These are phyloP conservation scores for Hydrocynus forskahlii DNA, from an alignment of 2,797 vertebrate species.

Conservation along the genomic window DNA sequence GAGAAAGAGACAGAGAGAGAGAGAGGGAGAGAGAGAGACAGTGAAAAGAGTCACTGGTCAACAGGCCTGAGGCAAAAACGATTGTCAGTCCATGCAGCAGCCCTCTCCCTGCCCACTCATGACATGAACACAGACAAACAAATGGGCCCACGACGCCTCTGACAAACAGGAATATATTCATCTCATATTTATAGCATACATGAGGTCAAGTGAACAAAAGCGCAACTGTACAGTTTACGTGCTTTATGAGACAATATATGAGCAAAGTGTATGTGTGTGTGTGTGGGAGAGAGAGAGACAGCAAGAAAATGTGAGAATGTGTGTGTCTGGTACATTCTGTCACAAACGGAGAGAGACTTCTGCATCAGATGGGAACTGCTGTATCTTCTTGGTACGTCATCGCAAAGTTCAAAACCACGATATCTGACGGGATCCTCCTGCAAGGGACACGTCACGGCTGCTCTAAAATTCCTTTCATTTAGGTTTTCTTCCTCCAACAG, in stretches of 20 bases:
- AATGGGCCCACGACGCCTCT: background rate
- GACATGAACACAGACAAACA: conserved; percentile 15
- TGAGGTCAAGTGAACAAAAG: conserved; percentile 34
- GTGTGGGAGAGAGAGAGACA: background rate
- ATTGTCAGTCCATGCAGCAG: conserved; percentile 28
- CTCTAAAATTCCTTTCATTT: conserved; percentile 15
- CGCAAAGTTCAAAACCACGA: conserved; percentile 1
- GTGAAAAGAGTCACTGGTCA: conserved; percentile 22
- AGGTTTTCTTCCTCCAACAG: background rate
- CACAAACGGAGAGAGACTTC: too few relatives aligned
- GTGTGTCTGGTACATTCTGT: background rate
- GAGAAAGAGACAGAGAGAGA: too few relatives aligned
- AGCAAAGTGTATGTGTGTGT: conserved; percentile 7
- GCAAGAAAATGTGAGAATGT: background rate
- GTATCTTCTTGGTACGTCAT: background rate
- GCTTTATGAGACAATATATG: conserved; percentile 24
- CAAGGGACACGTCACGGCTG: background rate
- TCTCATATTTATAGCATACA: conserved; percentile 41
- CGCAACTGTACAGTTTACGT: conserved; percentile 37
- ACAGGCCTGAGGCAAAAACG: conserved; percentile 28
- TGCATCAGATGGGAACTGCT: background rate
- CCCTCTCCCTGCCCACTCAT: conserved; percentile 9
- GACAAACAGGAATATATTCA: conserved; percentile 34
- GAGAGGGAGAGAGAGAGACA: conserved; percentile 16
- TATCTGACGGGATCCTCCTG: background rate